These are phyloP conservation scores for Pogonophryne albipinna DNA, from an alignment of 2,797 vertebrate species.

Conservation along the genomic window DNA sequence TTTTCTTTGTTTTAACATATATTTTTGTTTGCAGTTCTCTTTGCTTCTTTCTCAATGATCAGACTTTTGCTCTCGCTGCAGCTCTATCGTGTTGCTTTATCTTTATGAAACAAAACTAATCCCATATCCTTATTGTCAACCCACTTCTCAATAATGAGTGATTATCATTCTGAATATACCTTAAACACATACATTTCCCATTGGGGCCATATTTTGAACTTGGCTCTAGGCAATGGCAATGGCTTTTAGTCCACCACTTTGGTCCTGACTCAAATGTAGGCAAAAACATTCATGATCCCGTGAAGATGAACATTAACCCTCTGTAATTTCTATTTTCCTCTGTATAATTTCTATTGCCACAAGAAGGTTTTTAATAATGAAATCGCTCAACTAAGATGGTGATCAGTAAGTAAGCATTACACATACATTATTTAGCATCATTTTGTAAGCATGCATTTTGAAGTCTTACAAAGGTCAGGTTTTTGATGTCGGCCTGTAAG, in stretches of 20 bases:
- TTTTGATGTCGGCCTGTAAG: neutral
- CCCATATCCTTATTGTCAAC: neutral
- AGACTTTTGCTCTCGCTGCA: too few relatives aligned
- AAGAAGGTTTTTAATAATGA: too few relatives aligned
- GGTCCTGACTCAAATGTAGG: neutral
- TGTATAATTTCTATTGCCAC: too few relatives aligned
- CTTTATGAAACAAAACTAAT: too few relatives aligned
- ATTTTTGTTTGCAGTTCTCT: too few relatives aligned
- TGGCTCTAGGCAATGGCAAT: neutral
- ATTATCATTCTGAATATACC: neutral
- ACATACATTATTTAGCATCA: neutral
- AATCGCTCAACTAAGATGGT: neutral
- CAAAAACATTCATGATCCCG: neutral
- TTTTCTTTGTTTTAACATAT: too few relatives aligned
- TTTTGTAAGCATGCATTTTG: neutral
- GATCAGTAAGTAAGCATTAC: conserved; percentile 2
- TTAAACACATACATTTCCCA: neutral
- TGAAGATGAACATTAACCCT: too few relatives aligned
- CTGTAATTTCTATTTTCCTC: too few relatives aligned
- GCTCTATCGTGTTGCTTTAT: too few relatives aligned
- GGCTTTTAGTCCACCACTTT: neutral
- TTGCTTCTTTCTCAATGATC: too few relatives aligned
- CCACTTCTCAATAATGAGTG: neutral
- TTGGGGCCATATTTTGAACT: neutral
- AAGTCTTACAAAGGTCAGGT: neutral